phyloP scores from a whole-genome alignment of 2,797 vertebrate species.

The Synanceia verrucosa region DNA sequence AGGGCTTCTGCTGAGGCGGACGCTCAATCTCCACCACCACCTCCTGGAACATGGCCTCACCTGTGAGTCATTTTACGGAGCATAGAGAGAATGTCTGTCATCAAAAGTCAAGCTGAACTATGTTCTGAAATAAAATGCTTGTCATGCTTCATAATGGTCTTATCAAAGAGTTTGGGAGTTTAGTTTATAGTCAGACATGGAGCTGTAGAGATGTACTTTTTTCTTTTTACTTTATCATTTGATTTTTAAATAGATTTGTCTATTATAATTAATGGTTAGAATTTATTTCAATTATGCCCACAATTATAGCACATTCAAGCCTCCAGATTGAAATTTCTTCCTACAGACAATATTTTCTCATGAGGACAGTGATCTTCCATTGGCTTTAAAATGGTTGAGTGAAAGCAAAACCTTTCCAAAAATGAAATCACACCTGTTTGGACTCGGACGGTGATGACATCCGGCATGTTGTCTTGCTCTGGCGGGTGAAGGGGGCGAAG shows the following conservation, averaged over 20 bases:
- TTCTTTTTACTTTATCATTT: neutral
- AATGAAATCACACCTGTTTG: constrained; percentile 76
- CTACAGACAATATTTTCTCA: no score
- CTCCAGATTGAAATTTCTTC: neutral
- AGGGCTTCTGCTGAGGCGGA: constrained; percentile 83
- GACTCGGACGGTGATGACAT: constrained; percentile 86
- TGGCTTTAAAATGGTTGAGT: no score
- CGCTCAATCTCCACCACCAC: constrained; percentile 88
- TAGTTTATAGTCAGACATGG: no score
- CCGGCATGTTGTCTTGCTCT: constrained; percentile 81
- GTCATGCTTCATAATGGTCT: no score
- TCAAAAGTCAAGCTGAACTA: no score
- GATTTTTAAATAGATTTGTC: neutral
- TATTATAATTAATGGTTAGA: neutral
- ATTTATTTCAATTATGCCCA: neutral
- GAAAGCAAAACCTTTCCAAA: no score
- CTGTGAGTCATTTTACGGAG: constrained; percentile 28
- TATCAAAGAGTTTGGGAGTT: neutral
- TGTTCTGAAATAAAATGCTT: no score
- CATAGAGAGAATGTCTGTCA: neutral
- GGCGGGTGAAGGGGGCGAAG: constrained; percentile 73
- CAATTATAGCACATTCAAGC: neutral
- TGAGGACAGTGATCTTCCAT: no score
- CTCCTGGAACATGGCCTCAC: constrained; percentile 70
- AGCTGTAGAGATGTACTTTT: no score